phyloP scores from a whole-genome alignment of 2,113 vertebrate genomes.

The Chunga burmeisteri region DNA sequence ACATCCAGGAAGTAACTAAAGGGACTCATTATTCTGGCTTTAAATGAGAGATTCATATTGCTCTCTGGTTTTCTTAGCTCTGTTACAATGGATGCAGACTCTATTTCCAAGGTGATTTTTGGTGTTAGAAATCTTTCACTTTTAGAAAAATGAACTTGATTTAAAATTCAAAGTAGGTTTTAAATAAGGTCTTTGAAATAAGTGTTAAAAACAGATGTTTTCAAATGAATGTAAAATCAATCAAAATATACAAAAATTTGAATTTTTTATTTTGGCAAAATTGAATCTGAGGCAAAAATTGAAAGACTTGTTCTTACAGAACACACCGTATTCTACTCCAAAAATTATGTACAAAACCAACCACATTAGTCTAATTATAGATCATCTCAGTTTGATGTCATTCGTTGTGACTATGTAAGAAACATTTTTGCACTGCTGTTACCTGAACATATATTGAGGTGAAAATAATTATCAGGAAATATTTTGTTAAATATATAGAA shows the following conservation, averaged over 20 bases:
- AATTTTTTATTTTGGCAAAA: neutral
- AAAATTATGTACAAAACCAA: neutral
- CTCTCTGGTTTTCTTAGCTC: neutral
- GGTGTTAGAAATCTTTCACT: neutral
- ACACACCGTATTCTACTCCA: accelerated
- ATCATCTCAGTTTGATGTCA: neutral
- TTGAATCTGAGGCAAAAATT: neutral
- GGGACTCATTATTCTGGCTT: neutral
- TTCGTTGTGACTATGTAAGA: neutral
- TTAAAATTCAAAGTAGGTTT: neutral
- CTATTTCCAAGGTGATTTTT: neutral
- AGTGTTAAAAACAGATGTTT: neutral
- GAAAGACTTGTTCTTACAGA: neutral
- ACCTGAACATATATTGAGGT: neutral
- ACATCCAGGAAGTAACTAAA: neutral
- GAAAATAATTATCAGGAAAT: neutral
- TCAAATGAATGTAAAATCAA: neutral
- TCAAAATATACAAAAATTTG: neutral
- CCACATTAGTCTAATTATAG: neutral
- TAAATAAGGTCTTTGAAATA: neutral
- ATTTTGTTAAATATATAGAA: neutral
- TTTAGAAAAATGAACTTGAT: neutral
- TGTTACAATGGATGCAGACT: neutral
- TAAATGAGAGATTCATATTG: neutral
- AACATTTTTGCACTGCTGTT: neutral